Conservation (phyloP, 2,113 vertebrate genomes). For the Seriola quinqueradiata region DNA sequence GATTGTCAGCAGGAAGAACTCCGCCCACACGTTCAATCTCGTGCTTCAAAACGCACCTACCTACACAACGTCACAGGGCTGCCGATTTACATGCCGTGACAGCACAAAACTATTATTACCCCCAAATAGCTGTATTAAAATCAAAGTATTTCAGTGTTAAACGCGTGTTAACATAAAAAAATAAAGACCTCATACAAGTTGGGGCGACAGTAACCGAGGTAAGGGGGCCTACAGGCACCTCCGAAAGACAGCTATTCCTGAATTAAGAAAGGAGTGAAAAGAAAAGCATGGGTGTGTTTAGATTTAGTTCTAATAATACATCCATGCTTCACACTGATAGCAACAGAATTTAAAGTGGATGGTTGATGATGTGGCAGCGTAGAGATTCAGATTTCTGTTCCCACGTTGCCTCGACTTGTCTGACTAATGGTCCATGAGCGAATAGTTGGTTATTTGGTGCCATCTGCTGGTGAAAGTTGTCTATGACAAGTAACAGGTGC, state of each 20-base stretch:
- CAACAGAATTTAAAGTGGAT: not conserved
- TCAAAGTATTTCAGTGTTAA: not conserved
- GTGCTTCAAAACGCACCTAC: not conserved
- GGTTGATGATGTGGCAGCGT: not conserved
- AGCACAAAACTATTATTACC: not conserved
- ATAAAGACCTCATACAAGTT: not conserved
- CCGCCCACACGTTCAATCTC: conserved; percentile 31
- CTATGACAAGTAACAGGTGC: not conserved
- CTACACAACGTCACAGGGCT: conserved; percentile 39
- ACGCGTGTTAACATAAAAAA: not conserved
- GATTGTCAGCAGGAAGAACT: not conserved
- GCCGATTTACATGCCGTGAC: conserved; percentile 21
- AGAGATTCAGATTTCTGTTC: not conserved
- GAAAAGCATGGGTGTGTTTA: not conserved
- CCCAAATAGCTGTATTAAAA: not conserved
- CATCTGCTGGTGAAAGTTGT: conserved; percentile 17
- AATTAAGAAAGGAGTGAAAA: not conserved
- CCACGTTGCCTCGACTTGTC: not conserved
- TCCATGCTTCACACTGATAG: too few relatives aligned
- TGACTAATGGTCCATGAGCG: not conserved
- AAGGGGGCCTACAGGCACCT: conserved; percentile 8
- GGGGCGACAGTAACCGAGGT: too few relatives aligned
- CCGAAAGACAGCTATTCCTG: conserved; percentile 2
- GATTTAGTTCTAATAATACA: too few relatives aligned
- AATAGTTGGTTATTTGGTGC: not conserved